Evolutionary conservation across 1,140 invertebrate species (phyloP).

Genomic region (Charaxes varanes): DNA sequence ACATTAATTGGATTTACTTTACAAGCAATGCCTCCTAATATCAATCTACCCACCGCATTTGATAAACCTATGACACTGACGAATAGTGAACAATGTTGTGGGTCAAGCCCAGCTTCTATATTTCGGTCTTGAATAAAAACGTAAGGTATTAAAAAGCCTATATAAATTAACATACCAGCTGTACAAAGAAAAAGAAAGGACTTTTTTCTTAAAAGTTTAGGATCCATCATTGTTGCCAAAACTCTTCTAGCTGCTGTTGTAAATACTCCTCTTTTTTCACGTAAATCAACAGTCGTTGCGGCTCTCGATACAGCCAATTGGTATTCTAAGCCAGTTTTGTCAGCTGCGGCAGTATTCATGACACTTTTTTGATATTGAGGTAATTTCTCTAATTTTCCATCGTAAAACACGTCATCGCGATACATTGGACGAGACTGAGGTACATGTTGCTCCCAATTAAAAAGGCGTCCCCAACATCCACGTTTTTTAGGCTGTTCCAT

Average conservation of each 20-base stretch:
- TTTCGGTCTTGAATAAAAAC: slow-evolving; percentile 48
- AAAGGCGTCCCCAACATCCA: slow-evolving; percentile 41
- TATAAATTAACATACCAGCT: slow-evolving; percentile 45
- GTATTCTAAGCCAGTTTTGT: slow-evolving; percentile 65
- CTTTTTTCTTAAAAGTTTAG: slow-evolving; percentile 40
- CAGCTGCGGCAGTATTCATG: slow-evolving; percentile 27
- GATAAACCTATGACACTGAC: slow-evolving; percentile 49
- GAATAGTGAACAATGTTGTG: slow-evolving; percentile 39
- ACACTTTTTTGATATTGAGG: slow-evolving; percentile 82
- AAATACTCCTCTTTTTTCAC: slow-evolving; percentile 51
- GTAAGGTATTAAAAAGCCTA: slow-evolving; percentile 57
- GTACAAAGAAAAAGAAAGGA: slow-evolving; percentile 47
- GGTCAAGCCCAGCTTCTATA: slow-evolving; percentile 30
- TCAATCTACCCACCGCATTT: slow-evolving; percentile 47
- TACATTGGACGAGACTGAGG: slow-evolving; percentile 81
- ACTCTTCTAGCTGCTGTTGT: slow-evolving; percentile 56
- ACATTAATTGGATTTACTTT: slow-evolving; percentile 44
- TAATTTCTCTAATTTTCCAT: slow-evolving; percentile 83
- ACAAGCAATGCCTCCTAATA: slow-evolving; percentile 40
- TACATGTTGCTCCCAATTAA: slow-evolving; percentile 51
- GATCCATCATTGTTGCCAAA: slow-evolving; percentile 64
- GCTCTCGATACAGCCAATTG: slow-evolving; percentile 59
- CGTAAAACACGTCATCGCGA: slow-evolving; percentile 90
- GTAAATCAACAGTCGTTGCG: slow-evolving; percentile 47
- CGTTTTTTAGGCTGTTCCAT: slow-evolving; percentile 32